These are phyloP conservation scores for Poeciliopsis occidentalis DNA, from an alignment of 2,113 vertebrate species.

Conservation along the genomic window DNA sequence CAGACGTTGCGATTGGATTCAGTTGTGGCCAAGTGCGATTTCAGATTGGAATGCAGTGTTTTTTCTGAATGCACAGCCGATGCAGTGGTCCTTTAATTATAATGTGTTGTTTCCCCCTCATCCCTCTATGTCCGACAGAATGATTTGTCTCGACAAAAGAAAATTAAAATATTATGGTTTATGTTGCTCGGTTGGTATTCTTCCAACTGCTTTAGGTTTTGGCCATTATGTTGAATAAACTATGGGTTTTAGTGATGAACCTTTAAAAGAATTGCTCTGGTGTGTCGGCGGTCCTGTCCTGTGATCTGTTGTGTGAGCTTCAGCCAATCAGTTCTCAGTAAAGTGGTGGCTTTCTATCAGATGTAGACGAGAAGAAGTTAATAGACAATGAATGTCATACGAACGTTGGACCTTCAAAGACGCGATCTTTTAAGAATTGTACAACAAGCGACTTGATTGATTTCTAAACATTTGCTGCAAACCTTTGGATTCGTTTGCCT, in stretches of 20 bases:
- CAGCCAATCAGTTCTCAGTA: not conserved
- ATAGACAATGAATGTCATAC: not conserved
- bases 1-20: slow-evolving; percentile 6
- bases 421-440: no score
- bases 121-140: not conserved
- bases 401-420: no score
- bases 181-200: not conserved
- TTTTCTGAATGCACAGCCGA: not conserved
- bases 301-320: not conserved
- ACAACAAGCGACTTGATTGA: no score
- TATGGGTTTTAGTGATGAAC: not conserved
- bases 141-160: not conserved
- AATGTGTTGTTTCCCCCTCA: not conserved
- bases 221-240: not conserved
- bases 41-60: not conserved
- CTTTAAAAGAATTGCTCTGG: not conserved
- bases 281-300: not conserved
- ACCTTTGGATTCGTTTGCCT: no score
- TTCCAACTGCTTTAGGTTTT: not conserved
- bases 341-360: not conserved
- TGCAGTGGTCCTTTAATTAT: not conserved
- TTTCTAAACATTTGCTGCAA: no score
- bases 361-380: not conserved
- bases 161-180: not conserved
- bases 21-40: slow-evolving; percentile 21